These are phyloP conservation scores for Notiomystis cincta DNA, from an alignment of 2,113 vertebrate species.

Conservation along the genomic window DNA sequence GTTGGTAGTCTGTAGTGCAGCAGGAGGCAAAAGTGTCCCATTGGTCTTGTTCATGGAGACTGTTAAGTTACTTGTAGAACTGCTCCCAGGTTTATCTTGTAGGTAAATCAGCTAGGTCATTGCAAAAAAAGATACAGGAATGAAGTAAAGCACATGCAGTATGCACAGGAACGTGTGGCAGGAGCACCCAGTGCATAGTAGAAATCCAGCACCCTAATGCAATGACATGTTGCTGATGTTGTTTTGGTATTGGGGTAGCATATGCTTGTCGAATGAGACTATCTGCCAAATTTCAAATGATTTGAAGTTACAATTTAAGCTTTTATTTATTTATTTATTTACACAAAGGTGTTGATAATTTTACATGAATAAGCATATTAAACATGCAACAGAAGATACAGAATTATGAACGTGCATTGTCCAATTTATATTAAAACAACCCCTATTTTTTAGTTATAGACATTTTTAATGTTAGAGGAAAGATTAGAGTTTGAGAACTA, in stretches of 20 bases:
- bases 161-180: not conserved
- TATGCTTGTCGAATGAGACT: not conserved
- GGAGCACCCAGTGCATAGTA: not conserved
- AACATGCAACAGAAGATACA: not conserved
- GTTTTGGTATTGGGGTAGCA: rapidly evolving
- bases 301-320: not conserved
- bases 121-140: not conserved
- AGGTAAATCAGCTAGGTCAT: not conserved
- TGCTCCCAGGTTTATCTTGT: not conserved
- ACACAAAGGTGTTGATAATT: not conserved
- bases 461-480: not conserved
- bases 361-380: not conserved
- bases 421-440: rapidly evolving
- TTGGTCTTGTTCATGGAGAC: not conserved
- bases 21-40: not conserved
- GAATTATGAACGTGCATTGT: not conserved
- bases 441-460: rapidly evolving
- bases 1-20: not conserved
- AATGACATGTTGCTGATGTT: not conserved
- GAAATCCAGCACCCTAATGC: not conserved
- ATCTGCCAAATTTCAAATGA: not conserved
- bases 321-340: not conserved
- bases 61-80: not conserved
- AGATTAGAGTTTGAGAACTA: not conserved
- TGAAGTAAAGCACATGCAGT: not conserved